Percentiles rank a stretch among this genome's conserved stretches.
phyloP scores from a whole-genome alignment of 2,888 invertebrate genomes.

The Microdon myrmicae region DNA sequence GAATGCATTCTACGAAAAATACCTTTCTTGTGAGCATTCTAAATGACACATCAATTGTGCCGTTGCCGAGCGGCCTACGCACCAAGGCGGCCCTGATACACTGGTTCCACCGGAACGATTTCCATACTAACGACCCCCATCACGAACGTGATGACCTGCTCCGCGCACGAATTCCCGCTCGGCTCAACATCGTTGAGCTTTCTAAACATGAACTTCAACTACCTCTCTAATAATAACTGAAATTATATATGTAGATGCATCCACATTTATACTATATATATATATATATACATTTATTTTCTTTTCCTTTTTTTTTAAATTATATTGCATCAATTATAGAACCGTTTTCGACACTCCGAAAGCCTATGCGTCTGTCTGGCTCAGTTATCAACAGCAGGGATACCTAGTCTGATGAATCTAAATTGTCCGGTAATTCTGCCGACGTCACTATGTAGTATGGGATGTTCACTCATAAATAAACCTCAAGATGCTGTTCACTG shows the following conservation, averaged over 20 bases:
- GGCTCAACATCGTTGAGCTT: conserved; percentile 18
- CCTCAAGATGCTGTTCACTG: too few relatives aligned
- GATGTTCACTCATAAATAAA: conserved; percentile 1
- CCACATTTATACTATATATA: too few relatives aligned
- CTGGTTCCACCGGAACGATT: conserved; percentile 25
- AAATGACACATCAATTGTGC: conserved; percentile 29
- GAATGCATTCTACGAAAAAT: conserved; percentile 20
- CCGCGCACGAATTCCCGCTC: conserved; percentile 19
- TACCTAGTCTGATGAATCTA: conserved; percentile 40
- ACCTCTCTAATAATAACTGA: too few relatives aligned
- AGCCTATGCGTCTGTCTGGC: conserved; percentile 23
- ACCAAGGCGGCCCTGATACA: background rate
- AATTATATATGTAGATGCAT: too few relatives aligned
- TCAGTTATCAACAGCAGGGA: conserved; percentile 28
- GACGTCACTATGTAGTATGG: conserved; percentile 2
- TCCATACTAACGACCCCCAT: conserved; percentile 38
- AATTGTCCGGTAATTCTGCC: conserved; percentile 34
- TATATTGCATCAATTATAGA: conserved; percentile 47
- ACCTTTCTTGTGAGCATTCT: conserved; percentile 6
- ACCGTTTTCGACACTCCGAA: conserved; percentile 42
- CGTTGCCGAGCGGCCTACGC: conserved; percentile 8
- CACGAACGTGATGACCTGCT: conserved; percentile 27
- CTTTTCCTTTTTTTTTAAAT: conserved; percentile 17
- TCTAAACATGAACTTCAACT: conserved; percentile 16
- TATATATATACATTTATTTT: too few relatives aligned